Percentiles rank a stretch among this genome's conserved stretches.
Evolutionary conservation across 2,888 invertebrate species (phyloP).

Genomic region (Drosophila nr. perissopoda): DNA sequence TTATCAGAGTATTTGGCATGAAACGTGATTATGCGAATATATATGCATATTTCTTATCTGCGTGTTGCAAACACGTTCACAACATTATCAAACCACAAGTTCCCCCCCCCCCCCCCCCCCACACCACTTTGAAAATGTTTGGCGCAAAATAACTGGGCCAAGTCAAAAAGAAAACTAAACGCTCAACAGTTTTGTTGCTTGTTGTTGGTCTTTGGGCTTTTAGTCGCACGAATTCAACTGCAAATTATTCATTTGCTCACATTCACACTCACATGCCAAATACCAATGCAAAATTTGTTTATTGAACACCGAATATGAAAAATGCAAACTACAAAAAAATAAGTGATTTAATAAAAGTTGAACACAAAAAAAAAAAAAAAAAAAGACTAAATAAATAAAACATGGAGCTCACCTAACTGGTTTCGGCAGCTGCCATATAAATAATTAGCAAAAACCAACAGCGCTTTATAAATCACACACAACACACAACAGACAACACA

Average conservation of each 20-base stretch:
- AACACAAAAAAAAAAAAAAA: slow-evolving; percentile 2
- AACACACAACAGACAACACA: slow-evolving; percentile 23
- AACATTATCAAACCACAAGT: not conserved
- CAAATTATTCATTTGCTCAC: slow-evolving; percentile 50
- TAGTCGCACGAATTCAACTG: slow-evolving; percentile 42
- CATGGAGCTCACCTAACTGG: slow-evolving; percentile 59
- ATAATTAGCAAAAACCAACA: slow-evolving; percentile 78
- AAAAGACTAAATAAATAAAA: slow-evolving; percentile 36
- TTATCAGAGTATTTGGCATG: not conserved
- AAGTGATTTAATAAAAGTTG: slow-evolving; percentile 41
- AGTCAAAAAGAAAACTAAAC: slow-evolving; percentile 33
- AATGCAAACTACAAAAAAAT: slow-evolving; percentile 18
- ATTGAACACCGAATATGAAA: slow-evolving; percentile 42
- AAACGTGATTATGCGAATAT: not conserved
- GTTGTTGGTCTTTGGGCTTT: slow-evolving; percentile 1
- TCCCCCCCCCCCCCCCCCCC: not conserved
- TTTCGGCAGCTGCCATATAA: slow-evolving; percentile 68
- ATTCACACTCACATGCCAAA: slow-evolving; percentile 22
- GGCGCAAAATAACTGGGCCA: slow-evolving; percentile 35
- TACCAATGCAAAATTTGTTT: slow-evolving; percentile 44
- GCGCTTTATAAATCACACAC: slow-evolving; percentile 64
- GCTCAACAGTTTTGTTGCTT: slow-evolving; percentile 34
- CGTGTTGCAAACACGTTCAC: not conserved
- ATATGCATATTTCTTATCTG: not conserved
- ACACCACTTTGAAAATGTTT: not conserved